These are phyloP conservation scores for Leucoptera coffeella DNA, from an alignment of 2,888 invertebrate genomes.

Conservation along the genomic window DNA sequence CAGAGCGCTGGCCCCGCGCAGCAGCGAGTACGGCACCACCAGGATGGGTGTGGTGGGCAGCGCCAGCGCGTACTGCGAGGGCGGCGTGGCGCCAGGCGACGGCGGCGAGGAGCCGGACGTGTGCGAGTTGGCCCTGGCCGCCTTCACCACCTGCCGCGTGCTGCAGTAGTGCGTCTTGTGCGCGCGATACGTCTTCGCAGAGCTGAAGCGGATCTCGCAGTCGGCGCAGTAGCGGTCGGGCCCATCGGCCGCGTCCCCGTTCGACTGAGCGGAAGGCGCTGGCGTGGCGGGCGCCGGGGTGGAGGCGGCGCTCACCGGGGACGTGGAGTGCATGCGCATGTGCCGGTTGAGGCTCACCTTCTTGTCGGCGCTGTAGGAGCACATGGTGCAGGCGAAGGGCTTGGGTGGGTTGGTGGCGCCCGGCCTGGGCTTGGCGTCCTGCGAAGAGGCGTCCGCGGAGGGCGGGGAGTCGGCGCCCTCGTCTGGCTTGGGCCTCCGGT, in stretches of 20 bases:
- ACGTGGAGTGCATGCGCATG: slow-evolving; percentile 88
- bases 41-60: slow-evolving; percentile 88
- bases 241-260: slow-evolving; percentile 40
- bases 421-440: slow-evolving; percentile 60
- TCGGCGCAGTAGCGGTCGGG: slow-evolving; percentile 85
- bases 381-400: slow-evolving; percentile 84
- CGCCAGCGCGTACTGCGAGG: slow-evolving; percentile 63
- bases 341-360: slow-evolving; percentile 92
- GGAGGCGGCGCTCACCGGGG: slow-evolving; percentile 60
- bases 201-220: slow-evolving; percentile 94
- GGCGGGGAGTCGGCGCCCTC: slow-evolving; percentile 56
- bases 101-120: slow-evolving; percentile 61
- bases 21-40: slow-evolving; percentile 80
- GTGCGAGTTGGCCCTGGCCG: slow-evolving; percentile 53
- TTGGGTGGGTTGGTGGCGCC: no score
- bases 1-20: slow-evolving; percentile 76
- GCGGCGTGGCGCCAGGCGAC: slow-evolving; percentile 47
- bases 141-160: slow-evolving; percentile 74
- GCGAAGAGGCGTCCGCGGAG: slow-evolving; percentile 49
- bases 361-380: slow-evolving; percentile 91
- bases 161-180: slow-evolving; percentile 93
- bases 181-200: slow-evolving; percentile 84
- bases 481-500: slow-evolving; percentile 52
- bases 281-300: slow-evolving; percentile 33
- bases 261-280: slow-evolving; percentile 44